Conservation (phyloP, 2,888 invertebrate species). For the Idaea dimidiata region DNA sequence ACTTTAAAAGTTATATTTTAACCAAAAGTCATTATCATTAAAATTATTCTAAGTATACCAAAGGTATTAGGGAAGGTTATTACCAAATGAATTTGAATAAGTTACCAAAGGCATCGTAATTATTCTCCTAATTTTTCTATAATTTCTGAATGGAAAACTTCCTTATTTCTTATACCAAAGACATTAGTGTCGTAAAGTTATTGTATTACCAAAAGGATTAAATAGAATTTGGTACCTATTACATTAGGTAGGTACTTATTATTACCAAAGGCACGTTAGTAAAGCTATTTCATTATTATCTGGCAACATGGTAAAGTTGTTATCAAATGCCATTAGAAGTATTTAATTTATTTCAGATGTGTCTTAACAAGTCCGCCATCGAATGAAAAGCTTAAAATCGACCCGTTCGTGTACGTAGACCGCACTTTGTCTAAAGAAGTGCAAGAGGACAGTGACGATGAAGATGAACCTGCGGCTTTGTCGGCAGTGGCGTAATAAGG, state of each 20-base stretch:
- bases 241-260: neutral
- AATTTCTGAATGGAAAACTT: too few relatives aligned
- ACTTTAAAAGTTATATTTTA: too few relatives aligned
- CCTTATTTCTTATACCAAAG: neutral
- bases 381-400: conserved; percentile 84
- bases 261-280: conserved; percentile 1
- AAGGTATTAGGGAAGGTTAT: neutral
- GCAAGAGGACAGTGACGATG: conserved; percentile 71
- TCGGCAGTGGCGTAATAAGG: conserved; percentile 39
- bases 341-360: conserved; percentile 70
- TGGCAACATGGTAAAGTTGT: neutral
- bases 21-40: too few relatives aligned
- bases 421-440: conserved; percentile 57
- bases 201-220: neutral
- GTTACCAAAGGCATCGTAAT: too few relatives aligned
- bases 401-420: conserved; percentile 80
- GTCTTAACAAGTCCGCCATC: conserved; percentile 83
- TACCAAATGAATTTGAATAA: too few relatives aligned
- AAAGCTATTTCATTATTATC: neutral
- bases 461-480: conserved; percentile 53
- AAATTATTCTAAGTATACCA: neutral
- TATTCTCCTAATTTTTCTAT: too few relatives aligned
- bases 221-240: too few relatives aligned
- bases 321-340: neutral
- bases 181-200: neutral